Evolutionary conservation across 2,797 vertebrate genomes (phyloP).

Genomic region (Denticeps clupeoides): DNA sequence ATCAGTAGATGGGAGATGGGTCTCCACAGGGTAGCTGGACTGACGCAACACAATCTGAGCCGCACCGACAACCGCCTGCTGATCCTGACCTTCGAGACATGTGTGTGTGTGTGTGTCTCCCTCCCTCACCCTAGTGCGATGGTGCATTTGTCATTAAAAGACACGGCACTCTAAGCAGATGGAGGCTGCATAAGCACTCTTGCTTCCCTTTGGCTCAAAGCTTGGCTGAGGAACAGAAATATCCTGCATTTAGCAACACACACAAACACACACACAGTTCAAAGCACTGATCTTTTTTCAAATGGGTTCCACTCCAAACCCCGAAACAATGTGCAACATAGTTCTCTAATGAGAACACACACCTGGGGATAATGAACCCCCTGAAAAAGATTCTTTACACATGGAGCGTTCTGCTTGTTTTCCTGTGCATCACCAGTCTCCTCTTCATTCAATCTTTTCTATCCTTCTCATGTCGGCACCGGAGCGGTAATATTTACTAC

Average conservation of each 20-base stretch:
- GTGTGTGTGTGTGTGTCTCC: slow-evolving; percentile 31
- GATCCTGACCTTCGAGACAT: slow-evolving; percentile 70
- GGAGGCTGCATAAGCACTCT: slow-evolving; percentile 44
- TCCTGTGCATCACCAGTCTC: slow-evolving; percentile 1
- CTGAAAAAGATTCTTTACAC: too few species aligned
- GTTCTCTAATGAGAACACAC: too few species aligned
- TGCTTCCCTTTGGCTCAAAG: slow-evolving; percentile 40
- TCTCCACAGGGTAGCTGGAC: slow-evolving; percentile 40
- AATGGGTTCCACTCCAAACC: background rate
- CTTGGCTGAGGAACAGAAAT: slow-evolving; percentile 44
- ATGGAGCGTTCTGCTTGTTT: too few species aligned
- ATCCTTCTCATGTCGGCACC: background rate
- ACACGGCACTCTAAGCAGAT: slow-evolving; percentile 56
- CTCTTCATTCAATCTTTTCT: background rate
- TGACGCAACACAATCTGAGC: slow-evolving; percentile 64
- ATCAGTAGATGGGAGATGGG: slow-evolving; percentile 36
- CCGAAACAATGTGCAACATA: too few species aligned
- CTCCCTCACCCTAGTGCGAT: slow-evolving; percentile 20
- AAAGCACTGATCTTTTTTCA: background rate
- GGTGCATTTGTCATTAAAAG: slow-evolving; percentile 59
- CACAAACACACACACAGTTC: background rate
- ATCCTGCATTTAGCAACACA: slow-evolving; percentile 30
- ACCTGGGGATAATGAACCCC: too few species aligned
- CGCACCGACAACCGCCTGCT: slow-evolving; percentile 64
- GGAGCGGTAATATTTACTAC: slow-evolving; percentile 9